Conservation (phyloP, 2,113 vertebrate genomes). For the Chionomys nivalis region DNA sequence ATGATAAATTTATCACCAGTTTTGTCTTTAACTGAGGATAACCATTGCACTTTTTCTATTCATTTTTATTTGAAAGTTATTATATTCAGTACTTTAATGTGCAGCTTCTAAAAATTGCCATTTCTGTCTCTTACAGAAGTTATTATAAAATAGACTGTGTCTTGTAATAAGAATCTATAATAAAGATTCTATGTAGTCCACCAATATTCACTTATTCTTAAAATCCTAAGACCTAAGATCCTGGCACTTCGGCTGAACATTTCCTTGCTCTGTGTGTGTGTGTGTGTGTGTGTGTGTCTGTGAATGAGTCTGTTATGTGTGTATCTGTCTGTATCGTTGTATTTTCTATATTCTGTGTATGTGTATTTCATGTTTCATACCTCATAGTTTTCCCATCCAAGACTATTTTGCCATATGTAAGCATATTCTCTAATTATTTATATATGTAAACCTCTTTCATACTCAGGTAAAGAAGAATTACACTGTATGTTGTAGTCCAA, state of each 20-base stretch:
- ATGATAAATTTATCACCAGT: not conserved
- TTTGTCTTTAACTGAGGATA: conserved; percentile 17
- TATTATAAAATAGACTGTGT: conserved; percentile 29
- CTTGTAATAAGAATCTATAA: not conserved
- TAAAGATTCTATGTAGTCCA: not conserved
- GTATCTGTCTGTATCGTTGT: not conserved
- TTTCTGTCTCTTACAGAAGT: not conserved
- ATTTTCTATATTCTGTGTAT: not conserved
- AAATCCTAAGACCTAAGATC: not conserved
- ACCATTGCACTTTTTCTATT: not conserved
- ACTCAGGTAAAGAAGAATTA: not conserved
- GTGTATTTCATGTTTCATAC: not conserved
- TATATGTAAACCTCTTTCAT: not conserved
- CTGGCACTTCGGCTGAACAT: not conserved
- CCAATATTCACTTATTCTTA: not conserved
- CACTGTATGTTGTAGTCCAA: not conserved
- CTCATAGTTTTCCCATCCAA: not conserved
- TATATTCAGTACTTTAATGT: conserved; percentile 31
- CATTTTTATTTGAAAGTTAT: conserved; percentile 11
- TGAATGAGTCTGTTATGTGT: not conserved
- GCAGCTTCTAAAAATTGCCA: not conserved
- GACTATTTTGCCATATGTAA: not conserved
- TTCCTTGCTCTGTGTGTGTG: not conserved
- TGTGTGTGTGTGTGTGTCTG: not conserved
- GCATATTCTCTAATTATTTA: not conserved